These are phyloP conservation scores for Oxystoma pomonae DNA, from an alignment of 2,888 invertebrate species.

Conservation along the genomic window DNA sequence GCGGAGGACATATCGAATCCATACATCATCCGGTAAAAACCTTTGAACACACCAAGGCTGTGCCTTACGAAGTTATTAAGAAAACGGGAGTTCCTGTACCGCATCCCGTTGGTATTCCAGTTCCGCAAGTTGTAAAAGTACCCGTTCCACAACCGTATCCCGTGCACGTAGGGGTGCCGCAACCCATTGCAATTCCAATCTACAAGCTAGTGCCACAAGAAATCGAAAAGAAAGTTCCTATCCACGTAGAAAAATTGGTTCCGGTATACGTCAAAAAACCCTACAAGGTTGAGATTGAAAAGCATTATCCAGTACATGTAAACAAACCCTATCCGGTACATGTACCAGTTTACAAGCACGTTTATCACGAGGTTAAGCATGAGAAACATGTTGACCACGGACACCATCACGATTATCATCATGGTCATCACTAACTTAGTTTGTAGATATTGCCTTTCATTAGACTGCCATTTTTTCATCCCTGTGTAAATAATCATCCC, in stretches of 20 bases:
- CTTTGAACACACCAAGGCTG: constrained; percentile 64
- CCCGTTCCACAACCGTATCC: constrained; percentile 73
- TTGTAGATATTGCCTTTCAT: not conserved
- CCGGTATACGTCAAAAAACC: constrained; percentile 70
- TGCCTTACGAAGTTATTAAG: constrained; percentile 66
- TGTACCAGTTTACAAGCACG: constrained; percentile 69
- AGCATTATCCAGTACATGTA: constrained; percentile 61
- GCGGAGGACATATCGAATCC: constrained; percentile 45
- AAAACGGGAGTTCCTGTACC: constrained; percentile 71
- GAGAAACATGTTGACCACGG: constrained; percentile 45
- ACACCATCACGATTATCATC: not conserved
- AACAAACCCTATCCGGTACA: constrained; percentile 72
- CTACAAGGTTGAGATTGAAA: constrained; percentile 71
- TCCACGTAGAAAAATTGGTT: constrained; percentile 68
- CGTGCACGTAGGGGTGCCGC: constrained; percentile 66
- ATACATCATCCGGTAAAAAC: constrained; percentile 55
- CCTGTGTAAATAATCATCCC: not conserved
- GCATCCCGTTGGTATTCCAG: constrained; percentile 67
- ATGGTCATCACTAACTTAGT: not conserved
- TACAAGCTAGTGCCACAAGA: constrained; percentile 70
- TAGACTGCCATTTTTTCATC: not conserved
- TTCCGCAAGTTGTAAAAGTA: constrained; percentile 65
- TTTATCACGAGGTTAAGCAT: constrained; percentile 52
- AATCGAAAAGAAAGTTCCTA: constrained; percentile 68
- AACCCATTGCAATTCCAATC: constrained; percentile 68